Conservation (phyloP, 2,113 vertebrate species). For the Procapra przewalskii region DNA sequence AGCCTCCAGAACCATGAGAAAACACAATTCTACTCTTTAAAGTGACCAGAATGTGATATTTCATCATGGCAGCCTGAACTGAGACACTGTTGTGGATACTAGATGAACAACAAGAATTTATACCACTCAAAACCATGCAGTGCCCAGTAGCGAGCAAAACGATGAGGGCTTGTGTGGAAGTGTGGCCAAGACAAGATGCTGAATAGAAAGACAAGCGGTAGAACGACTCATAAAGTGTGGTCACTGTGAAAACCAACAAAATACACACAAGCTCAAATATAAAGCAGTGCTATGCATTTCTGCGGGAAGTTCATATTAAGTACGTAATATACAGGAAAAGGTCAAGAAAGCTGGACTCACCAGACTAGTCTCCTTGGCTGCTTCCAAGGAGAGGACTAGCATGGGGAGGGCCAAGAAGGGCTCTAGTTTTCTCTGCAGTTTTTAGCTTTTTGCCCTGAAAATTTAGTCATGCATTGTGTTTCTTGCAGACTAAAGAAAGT, state of each 20-base stretch:
- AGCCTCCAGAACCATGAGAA: not conserved
- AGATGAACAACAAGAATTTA: accelerated
- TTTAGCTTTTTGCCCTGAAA: not conserved
- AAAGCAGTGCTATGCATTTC: accelerated
- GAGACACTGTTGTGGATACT: not conserved
- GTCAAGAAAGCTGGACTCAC: accelerated
- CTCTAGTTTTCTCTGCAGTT: not conserved
- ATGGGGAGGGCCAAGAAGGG: not conserved
- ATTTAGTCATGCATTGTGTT: not conserved
- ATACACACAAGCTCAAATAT: accelerated
- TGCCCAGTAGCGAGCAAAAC: accelerated
- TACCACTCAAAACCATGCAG: accelerated
- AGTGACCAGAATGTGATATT: accelerated
- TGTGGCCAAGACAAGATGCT: accelerated
- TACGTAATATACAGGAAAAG: not conserved
- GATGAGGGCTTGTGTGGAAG: not conserved
- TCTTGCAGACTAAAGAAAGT: not conserved
- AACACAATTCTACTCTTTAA: not conserved
- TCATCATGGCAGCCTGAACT: not conserved
- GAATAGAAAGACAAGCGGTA: not conserved
- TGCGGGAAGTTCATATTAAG: not conserved
- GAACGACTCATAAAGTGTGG: accelerated
- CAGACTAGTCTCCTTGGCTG: not conserved
- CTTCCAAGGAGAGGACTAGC: not conserved
- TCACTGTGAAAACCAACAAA: not conserved